Conservation (phyloP, 2,797 vertebrate species). For the Monodelphis domestica region DNA sequence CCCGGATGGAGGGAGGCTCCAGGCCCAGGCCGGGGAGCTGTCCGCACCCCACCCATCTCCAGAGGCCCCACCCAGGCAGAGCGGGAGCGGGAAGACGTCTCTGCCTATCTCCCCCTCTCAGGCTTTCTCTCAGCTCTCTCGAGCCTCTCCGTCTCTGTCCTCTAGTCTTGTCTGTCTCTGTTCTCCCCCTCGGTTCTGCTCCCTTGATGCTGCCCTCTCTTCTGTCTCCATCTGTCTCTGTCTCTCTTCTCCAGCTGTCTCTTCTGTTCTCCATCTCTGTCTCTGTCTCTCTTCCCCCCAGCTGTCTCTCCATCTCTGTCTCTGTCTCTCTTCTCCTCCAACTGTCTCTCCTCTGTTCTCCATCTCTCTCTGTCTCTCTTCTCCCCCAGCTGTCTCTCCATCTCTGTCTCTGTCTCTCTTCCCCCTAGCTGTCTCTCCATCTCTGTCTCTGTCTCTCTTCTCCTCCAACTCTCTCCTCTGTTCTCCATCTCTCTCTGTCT, state of each 20-base stretch:
- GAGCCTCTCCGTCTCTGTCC: not conserved
- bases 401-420: not conserved
- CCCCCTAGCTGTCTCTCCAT: not conserved
- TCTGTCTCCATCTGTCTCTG: not conserved
- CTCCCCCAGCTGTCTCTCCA: not conserved
- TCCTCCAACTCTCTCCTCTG: constrained; percentile 14
- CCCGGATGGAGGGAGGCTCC: not conserved
- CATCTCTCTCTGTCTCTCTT: not conserved
- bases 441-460: not conserved
- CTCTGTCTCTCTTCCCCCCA: not conserved
- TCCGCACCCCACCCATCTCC: not conserved
- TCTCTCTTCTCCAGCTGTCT: not conserved
- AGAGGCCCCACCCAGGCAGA: too few species aligned
- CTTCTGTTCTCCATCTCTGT: not conserved
- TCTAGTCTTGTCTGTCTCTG: not conserved
- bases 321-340: fast-evolving
- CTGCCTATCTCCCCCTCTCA: not conserved
- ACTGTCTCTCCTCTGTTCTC: not conserved
- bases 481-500: too few species aligned
- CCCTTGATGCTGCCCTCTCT: not conserved
- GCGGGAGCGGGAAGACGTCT: not conserved
- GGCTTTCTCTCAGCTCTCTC: not conserved
- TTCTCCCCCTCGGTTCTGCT: not conserved
- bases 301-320: not conserved
- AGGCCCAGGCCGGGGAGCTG: not conserved